Conservation (phyloP, 2,113 vertebrate species). For the Silurus meridionalis region DNA sequence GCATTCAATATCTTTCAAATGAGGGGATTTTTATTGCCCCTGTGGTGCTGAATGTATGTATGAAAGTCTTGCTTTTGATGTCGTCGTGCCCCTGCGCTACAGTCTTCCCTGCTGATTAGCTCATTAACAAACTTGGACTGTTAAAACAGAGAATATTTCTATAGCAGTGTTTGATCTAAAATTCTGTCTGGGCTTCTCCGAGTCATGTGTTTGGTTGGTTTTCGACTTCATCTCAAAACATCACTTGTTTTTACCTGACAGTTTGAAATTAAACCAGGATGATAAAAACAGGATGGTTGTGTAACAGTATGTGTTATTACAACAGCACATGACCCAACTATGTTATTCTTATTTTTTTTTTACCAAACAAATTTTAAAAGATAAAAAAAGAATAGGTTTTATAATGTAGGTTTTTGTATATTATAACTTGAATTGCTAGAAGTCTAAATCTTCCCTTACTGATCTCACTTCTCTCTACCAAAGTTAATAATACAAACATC, state of each 20-base stretch:
- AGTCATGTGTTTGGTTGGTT: background rate
- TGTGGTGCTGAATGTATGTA: background rate
- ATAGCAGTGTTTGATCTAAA: slow-evolving; percentile 13
- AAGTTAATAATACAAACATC: background rate
- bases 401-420: too few relatives aligned
- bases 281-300: too few relatives aligned
- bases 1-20: background rate
- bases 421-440: too few relatives aligned
- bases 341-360: too few relatives aligned
- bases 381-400: too few relatives aligned
- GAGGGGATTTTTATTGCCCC: too few relatives aligned
- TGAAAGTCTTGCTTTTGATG: background rate
- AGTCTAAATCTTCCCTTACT: too few relatives aligned
- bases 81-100: background rate
- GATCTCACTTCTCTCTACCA: background rate
- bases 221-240: background rate
- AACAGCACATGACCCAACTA: too few relatives aligned
- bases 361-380: too few relatives aligned
- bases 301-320: too few relatives aligned
- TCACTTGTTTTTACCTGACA: background rate
- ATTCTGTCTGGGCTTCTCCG: background rate
- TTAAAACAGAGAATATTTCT: background rate
- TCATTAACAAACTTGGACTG: background rate
- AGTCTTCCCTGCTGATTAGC: background rate
- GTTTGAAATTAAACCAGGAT: background rate